Base-by-base conservation (phyloP, 2,888 invertebrate species). In the Megamerina dolium region DNA sequence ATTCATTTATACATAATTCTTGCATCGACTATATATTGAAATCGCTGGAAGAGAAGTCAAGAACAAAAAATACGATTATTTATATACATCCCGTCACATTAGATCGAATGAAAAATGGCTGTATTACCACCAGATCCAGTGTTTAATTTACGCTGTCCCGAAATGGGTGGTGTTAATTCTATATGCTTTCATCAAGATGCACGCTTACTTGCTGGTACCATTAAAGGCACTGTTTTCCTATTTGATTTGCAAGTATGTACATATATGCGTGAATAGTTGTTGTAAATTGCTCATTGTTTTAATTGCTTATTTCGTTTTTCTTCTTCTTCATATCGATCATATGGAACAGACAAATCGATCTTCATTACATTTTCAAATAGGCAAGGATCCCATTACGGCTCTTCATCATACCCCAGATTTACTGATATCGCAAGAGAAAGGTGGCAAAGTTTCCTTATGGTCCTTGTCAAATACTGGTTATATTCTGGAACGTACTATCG, bases 361-460 rank as follows among this genome's bases (percentile, higher is more conserved):
- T 52, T 76, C 78, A 52, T 75, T 78, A 50, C 81, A 82, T 66
- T 78, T 85, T 56, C 71, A 77, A 59, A 77, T 81, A 64, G 82
- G 83, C 58, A 74, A 75, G 60, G 76, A 78, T 63, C 68, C 71
- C 4, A 61, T 72, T n/a, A 64, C 63, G n/a, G 57, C 59, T 37
- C 48, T 70, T 14, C 66, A 67, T 56, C 79, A 79, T 59, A 75
- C 80, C 4, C 73, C 74, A 42, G 75, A 77, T 50, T 75, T 78
- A 51, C 74, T 87, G 51, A 75, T 86, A 53, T 81, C 84, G 8
- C 87, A 87, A 71, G 83, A 85, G 64, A 87, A 87, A 67, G 80
- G 78, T 47, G 87, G 86, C 49, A 70, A 73, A 38, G 75, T 82
- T 32, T 83, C 83, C 69, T 70, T 82, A 50, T 86, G 84, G 78